Evolutionary conservation across 2,888 invertebrate species (phyloP).

Genomic region (Torymus aiolomorphi): DNA sequence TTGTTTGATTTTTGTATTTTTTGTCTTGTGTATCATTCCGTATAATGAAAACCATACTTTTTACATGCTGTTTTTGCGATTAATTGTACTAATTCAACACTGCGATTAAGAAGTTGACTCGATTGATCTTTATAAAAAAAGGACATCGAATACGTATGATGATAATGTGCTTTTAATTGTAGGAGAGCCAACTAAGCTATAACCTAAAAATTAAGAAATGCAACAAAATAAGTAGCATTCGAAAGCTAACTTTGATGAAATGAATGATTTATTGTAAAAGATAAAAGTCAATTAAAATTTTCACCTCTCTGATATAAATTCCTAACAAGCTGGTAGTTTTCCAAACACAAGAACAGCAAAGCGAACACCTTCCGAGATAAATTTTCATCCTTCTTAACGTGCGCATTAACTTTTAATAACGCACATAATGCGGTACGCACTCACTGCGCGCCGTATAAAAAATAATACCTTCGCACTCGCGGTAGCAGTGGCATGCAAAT

Average conservation of each 20-base stretch:
- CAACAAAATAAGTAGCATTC: too few relatives aligned
- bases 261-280: neutral
- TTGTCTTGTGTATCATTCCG: too few relatives aligned
- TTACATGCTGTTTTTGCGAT: too few relatives aligned
- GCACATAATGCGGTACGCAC: neutral
- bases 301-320: neutral
- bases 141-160: too few relatives aligned
- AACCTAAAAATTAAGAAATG: too few relatives aligned
- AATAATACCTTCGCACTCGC: conserved; percentile 3
- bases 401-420: conserved; percentile 18
- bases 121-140: too few relatives aligned
- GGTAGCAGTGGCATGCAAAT: conserved; percentile 37
- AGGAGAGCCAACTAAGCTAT: too few relatives aligned
- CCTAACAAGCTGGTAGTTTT: conserved; percentile 8
- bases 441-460: neutral
- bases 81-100: too few relatives aligned
- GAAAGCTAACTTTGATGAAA: neutral
- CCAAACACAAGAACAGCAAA: neutral
- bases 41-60: too few relatives aligned
- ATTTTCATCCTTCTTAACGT: conserved; percentile 13
- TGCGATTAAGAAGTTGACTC: too few relatives aligned
- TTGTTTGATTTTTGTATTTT: too few relatives aligned
- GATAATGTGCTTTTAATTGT: too few relatives aligned
- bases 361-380: neutral
- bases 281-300: conserved; percentile 7